Percentiles rank a stretch among this genome's conserved stretches.
Conservation (phyloP, 2,888 invertebrate genomes). For the Ephialtes manifestator region DNA sequence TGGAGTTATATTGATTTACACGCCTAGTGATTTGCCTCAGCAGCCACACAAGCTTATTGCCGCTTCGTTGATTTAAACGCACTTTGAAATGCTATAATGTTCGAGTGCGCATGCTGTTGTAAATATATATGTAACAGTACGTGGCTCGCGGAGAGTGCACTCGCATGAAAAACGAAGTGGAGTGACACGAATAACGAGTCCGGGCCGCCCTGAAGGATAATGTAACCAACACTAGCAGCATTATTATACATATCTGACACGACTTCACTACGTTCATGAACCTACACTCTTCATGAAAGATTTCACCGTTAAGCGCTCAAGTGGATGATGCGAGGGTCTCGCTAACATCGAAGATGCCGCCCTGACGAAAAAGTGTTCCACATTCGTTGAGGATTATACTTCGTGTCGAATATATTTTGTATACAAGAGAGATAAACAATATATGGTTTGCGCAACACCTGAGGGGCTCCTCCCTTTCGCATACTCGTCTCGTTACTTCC, state of each 20-base stretch:
- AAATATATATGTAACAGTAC: slow-evolving; percentile 1
- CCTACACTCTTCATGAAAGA: not conserved
- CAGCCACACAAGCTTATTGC: slow-evolving; percentile 31
- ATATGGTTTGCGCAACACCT: slow-evolving; percentile 30
- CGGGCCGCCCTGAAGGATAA: slow-evolving; percentile 54
- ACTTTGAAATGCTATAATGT: slow-evolving; percentile 31
- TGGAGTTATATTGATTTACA: slow-evolving; percentile 17
- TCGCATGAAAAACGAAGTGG: slow-evolving; percentile 56
- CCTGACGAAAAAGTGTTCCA: slow-evolving; percentile 64
- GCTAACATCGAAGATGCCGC: slow-evolving; percentile 56
- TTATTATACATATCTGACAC: not conserved
- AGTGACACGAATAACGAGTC: slow-evolving; percentile 61
- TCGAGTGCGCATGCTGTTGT: slow-evolving; percentile 10
- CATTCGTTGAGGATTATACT: slow-evolving; percentile 63
- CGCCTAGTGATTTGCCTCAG: slow-evolving; percentile 14
- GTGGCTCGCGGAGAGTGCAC: slow-evolving; percentile 21
- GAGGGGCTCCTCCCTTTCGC: slow-evolving; percentile 18
- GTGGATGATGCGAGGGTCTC: slow-evolving; percentile 50
- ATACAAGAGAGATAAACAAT: slow-evolving; percentile 36
- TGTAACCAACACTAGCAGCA: slow-evolving; percentile 18
- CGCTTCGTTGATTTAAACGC: slow-evolving; percentile 52
- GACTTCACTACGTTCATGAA: not conserved
- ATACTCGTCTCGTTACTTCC: not conserved
- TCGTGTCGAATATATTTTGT: slow-evolving; percentile 36
- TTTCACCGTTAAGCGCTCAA: slow-evolving; percentile 61